Evolutionary conservation across 2,113 vertebrate species (phyloP).

Genomic region (Clarias gariepinus): DNA sequence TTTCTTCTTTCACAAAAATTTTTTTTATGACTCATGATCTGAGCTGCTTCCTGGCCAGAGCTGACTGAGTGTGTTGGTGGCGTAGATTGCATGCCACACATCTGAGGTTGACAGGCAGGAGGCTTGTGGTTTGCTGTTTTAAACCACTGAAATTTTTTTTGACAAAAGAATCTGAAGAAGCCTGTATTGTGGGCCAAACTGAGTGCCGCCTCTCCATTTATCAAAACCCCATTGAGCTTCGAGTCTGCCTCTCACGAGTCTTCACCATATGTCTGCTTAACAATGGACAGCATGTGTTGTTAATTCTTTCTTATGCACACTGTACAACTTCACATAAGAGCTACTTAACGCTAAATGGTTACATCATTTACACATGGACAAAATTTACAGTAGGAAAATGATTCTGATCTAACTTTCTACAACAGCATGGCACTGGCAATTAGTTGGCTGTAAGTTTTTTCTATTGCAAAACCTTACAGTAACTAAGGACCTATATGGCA

Average conservation of each 20-base stretch:
- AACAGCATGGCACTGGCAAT: neutral
- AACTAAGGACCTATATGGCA: neutral
- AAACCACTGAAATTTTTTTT: constrained; percentile 20
- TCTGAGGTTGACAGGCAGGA: constrained; percentile 63
- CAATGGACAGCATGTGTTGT: constrained; percentile 55
- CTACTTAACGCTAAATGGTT: neutral
- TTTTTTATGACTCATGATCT: constrained; percentile 59
- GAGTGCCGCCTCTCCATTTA: constrained; percentile 55
- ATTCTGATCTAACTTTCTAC: neutral
- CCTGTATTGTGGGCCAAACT: constrained; percentile 54
- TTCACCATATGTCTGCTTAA: constrained; percentile 61
- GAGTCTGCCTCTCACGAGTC: constrained; percentile 56
- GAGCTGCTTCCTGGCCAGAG: constrained; percentile 27
- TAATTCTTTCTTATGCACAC: neutral
- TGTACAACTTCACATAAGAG: constrained; percentile 12
- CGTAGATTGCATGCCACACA: constrained; percentile 45
- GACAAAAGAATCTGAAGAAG: constrained; percentile 38
- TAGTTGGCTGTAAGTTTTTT: neutral
- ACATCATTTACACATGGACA: constrained; percentile 2
- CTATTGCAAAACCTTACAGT: neutral
- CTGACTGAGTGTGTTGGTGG: constrained; percentile 35
- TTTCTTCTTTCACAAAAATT: constrained; percentile 67
- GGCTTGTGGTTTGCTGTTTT: constrained; percentile 38
- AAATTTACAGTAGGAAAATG: neutral
- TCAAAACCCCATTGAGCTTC: constrained; percentile 46